Evolutionary conservation across 1,140 invertebrate genomes (phyloP), one percentile per base, ranked within the genome.

Genomic region (Leptinotarsa lineolata): DNA sequence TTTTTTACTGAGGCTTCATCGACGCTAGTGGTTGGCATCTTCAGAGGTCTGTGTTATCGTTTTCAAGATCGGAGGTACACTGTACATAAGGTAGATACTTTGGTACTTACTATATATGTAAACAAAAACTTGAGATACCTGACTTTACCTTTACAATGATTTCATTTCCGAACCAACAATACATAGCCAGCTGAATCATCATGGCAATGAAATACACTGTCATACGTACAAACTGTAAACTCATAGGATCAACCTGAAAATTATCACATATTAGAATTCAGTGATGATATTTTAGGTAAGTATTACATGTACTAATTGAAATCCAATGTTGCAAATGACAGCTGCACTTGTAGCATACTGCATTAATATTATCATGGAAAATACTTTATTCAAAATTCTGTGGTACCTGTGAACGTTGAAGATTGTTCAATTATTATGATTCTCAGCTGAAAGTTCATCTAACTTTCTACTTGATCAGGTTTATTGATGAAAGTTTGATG

Each of bases 141-240:
- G 6, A 5, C 6, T 1, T 30, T 63, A 75, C 75, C 69, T 77
- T 72, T 24, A 74, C 70, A 39, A 75, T 73, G 46, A 76, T 68
- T 45, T 76, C 70, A 24, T 80, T 78, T 4, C 79, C 77, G 45
- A 76, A 79, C 77, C 79, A 80, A 66, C 79, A 79, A 72, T 79
- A 80, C 58, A 80, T 72, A 4, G 69, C 68, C 30, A 80, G 30
- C 74, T 80, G 79, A 39, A 24, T 74, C 70, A 75, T 76, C 72
- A 77, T 80, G 64, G 74, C 77, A 4, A 67, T 30, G 48, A 80
- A 76, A 74, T 79, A 80, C 12, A 77, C 18, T 3, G 77, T 48
- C 18, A 76, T 24, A 18, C 60, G 64, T 8, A 72, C 58, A 30
- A 77, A 75, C 58, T 79, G 72, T 2, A 72, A 64, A 58, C 59